Conservation (phyloP, 1,140 invertebrate genomes). For the Camponotus vicinus region DNA sequence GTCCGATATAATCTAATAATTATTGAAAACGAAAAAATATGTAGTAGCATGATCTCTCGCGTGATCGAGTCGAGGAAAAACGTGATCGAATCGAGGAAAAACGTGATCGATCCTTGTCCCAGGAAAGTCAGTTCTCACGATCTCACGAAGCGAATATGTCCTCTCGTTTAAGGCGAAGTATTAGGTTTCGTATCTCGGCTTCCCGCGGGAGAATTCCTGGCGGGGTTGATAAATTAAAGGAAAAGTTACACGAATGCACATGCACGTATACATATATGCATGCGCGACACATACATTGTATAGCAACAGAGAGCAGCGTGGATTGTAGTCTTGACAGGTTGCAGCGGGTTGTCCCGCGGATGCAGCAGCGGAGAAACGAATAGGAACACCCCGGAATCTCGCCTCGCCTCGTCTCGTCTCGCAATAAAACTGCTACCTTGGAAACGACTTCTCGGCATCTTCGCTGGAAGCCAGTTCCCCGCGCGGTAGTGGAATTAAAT, state of each 20-base stretch:
- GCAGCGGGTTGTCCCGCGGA: slow-evolving; percentile 71
- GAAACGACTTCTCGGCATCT: slow-evolving; percentile 48
- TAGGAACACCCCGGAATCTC: slow-evolving; percentile 69
- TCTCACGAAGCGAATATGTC: slow-evolving; percentile 36
- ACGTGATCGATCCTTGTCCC: background rate
- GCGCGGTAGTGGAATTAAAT: slow-evolving; percentile 69
- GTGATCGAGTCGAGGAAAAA: slow-evolving; percentile 2
- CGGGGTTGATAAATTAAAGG: slow-evolving; percentile 67
- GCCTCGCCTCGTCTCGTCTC: slow-evolving; percentile 46
- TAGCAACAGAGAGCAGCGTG: slow-evolving; percentile 59
- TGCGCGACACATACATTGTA: background rate
- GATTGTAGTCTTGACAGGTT: slow-evolving; percentile 75
- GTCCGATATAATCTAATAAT: background rate
- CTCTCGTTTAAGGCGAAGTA: slow-evolving; percentile 44
- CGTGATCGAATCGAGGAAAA: slow-evolving; percentile 3
- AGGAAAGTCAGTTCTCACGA: slow-evolving; percentile 64
- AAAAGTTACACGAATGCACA: slow-evolving; percentile 57
- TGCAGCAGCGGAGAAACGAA: slow-evolving; percentile 69
- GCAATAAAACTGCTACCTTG: slow-evolving; percentile 71
- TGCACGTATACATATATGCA: background rate
- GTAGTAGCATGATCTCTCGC: background rate
- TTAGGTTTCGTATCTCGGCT: slow-evolving; percentile 63
- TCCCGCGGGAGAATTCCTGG: slow-evolving; percentile 49
- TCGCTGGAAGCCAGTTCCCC: slow-evolving; percentile 25
- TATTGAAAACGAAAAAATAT: background rate